Percentiles rank a stretch among this genome's conserved stretches.
These are phyloP conservation scores for Pitangus sulphuratus DNA, from an alignment of 2,797 vertebrate species.

Conservation along the genomic window DNA sequence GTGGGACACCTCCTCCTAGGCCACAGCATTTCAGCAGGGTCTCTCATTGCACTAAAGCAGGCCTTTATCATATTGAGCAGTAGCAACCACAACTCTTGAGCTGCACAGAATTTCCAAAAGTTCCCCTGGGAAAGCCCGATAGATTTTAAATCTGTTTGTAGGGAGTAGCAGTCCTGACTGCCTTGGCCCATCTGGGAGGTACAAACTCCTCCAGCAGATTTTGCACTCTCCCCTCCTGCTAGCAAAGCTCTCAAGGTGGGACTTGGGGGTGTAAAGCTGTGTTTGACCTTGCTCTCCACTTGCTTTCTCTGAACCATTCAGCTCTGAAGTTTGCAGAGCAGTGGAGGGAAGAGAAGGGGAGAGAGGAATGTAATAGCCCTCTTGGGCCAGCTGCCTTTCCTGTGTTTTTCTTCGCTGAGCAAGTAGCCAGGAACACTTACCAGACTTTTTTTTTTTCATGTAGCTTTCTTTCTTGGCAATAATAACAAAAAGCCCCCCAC, in stretches of 20 bases:
- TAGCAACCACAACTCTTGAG: neutral
- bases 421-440: neutral
- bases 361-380: neutral
- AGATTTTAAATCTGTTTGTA: neutral
- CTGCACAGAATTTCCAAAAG: neutral
- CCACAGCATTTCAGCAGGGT: neutral
- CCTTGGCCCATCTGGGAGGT: accelerated
- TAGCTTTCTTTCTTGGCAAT: neutral
- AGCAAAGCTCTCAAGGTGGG: neutral
- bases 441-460: neutral
- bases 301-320: neutral
- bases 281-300: neutral
- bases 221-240: neutral
- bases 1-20: neutral
- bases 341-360: neutral
- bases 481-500: neutral
- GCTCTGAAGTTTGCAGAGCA: neutral
- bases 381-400: neutral
- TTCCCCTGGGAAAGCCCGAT: neutral
- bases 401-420: neutral
- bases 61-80: neutral
- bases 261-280: accelerated
- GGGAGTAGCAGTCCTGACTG: neutral
- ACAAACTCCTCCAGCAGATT: neutral
- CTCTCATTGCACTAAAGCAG: neutral